Evolutionary conservation across 2,888 invertebrate genomes (phyloP).

Genomic region (Tethea ocularis): DNA sequence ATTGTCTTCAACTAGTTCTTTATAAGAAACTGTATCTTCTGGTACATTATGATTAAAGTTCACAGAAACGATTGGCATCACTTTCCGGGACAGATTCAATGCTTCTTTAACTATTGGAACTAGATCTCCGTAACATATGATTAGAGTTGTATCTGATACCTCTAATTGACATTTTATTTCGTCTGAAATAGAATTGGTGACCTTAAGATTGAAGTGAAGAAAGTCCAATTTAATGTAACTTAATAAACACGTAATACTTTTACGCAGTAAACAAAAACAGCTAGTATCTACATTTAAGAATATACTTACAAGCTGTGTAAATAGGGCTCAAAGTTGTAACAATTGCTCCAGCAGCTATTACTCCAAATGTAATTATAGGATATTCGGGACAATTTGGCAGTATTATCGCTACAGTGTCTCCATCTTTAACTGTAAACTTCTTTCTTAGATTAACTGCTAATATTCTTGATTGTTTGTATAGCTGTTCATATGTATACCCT

Average conservation of each 20-base stretch:
- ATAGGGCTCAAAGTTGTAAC: conserved; percentile 88
- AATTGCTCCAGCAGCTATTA: conserved; percentile 85
- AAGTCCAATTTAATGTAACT: too few relatives aligned
- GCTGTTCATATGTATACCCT: conserved; percentile 86
- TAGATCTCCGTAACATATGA: conserved; percentile 84
- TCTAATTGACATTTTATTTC: conserved; percentile 86
- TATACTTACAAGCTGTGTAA: conserved; percentile 83
- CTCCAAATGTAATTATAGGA: conserved; percentile 83
- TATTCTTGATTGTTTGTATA: conserved; percentile 82
- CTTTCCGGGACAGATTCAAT: conserved; percentile 63
- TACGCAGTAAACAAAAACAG: too few relatives aligned
- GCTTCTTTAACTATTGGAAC: conserved; percentile 74
- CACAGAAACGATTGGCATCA: conserved; percentile 78
- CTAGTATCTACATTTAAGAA: neutral
- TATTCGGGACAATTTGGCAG: conserved; percentile 89
- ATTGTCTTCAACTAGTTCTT: conserved; percentile 79
- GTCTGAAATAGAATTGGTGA: too few relatives aligned
- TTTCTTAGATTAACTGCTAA: conserved; percentile 84
- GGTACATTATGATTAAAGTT: conserved; percentile 57
- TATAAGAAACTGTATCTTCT: conserved; percentile 83
- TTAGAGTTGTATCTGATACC: conserved; percentile 81
- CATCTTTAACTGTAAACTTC: conserved; percentile 83
- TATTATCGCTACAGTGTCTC: conserved; percentile 86
- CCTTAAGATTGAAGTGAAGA: too few relatives aligned
- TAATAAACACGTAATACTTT: too few relatives aligned